These are phyloP conservation scores for Sakesphorus luctuosus DNA, from an alignment of 2,113 vertebrate genomes.

Conservation along the genomic window DNA sequence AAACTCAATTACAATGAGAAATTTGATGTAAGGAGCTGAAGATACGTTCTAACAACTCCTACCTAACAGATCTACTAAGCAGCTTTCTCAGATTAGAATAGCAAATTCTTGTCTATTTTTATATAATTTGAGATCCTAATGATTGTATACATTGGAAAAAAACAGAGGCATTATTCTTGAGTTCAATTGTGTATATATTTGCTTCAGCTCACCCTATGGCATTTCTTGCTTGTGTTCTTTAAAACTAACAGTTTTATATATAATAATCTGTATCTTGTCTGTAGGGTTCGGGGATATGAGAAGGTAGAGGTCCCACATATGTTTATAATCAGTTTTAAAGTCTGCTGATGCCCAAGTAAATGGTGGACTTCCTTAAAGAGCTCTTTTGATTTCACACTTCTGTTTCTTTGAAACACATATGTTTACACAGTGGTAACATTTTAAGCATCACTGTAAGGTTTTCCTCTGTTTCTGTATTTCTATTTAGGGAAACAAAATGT, in stretches of 20 bases:
- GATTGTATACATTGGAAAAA: not conserved
- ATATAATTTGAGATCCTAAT: not conserved
- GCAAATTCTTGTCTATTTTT: not conserved
- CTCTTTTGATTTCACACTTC: not conserved
- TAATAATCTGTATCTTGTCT: not conserved
- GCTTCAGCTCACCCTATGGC: not conserved
- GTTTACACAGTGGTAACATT: not conserved
- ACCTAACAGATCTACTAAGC: not conserved
- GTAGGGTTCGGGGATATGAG: not conserved
- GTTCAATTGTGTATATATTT: not conserved
- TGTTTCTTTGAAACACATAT: not conserved
- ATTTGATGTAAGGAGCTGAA: not conserved
- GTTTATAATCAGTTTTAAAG: not conserved
- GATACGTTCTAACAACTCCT: not conserved
- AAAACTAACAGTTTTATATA: not conserved
- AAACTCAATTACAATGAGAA: slow-evolving; percentile 7
- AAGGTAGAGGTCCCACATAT: not conserved
- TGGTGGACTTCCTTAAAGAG: not conserved
- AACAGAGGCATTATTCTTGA: not conserved
- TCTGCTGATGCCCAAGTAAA: not conserved
- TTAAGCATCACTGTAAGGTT: not conserved
- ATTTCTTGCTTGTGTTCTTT: not conserved
- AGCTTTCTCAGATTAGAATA: not conserved
- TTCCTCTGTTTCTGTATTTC: not conserved
- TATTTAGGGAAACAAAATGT: not conserved